Percentiles rank a stretch among this genome's conserved stretches.
These are phyloP conservation scores for Lasioglossum calceatum DNA, from an alignment of 2,888 invertebrate genomes.

Conservation along the genomic window DNA sequence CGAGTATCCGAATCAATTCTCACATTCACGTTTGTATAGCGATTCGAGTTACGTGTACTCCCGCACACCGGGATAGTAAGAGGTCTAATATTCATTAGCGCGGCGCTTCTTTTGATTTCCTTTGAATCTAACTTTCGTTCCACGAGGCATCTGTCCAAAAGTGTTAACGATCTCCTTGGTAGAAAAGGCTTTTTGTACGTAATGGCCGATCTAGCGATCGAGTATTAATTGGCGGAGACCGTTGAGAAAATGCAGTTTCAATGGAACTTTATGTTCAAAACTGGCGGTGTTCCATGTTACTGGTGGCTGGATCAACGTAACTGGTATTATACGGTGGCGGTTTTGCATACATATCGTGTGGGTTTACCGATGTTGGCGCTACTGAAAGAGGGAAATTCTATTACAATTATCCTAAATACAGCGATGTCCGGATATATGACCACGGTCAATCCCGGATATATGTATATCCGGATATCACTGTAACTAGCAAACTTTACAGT, in stretches of 20 bases:
- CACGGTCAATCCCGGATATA: too few relatives aligned
- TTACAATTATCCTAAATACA: not conserved
- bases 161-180: not conserved
- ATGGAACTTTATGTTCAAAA: not conserved
- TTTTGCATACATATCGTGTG: constrained; percentile 73
- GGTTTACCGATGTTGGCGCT: constrained; percentile 67
- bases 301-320: constrained; percentile 45
- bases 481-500: not conserved
- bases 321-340: constrained; percentile 79
- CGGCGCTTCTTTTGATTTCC: not conserved
- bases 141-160: not conserved
- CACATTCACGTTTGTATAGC: not conserved
- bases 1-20: not conserved
- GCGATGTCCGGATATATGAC: not conserved
- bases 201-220: not conserved
- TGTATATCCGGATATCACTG: not conserved
- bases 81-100: not conserved
- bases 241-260: not conserved
- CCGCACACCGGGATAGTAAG: not conserved
- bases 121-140: not conserved
- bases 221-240: not conserved
- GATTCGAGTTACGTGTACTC: not conserved
- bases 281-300: constrained; percentile 8
- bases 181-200: not conserved
- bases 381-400: constrained; percentile 45